Percentiles rank a stretch among this genome's conserved stretches.
These are phyloP conservation scores for Macquaria australasica DNA, from an alignment of 2,113 vertebrate species.

Conservation along the genomic window DNA sequence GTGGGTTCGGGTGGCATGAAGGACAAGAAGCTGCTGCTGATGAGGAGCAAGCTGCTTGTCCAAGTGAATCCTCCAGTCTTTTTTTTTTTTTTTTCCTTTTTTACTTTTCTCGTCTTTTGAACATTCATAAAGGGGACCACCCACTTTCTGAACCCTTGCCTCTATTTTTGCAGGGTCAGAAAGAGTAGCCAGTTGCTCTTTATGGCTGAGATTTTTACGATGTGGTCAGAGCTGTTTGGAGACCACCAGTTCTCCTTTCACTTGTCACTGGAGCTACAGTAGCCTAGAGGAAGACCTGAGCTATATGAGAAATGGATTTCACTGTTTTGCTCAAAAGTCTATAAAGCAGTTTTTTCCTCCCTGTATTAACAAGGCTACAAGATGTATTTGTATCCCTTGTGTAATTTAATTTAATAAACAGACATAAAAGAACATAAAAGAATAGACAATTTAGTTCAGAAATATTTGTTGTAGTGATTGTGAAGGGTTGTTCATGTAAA, in stretches of 20 bases:
- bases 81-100: constrained; percentile 20
- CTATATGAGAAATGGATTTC: constrained; percentile 29
- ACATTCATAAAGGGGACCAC: constrained; percentile 79
- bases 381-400: background rate
- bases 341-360: background rate
- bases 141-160: constrained; percentile 82
- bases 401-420: background rate
- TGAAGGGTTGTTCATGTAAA: no score
- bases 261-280: constrained; percentile 72
- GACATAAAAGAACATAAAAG: no score
- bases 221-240: constrained; percentile 84
- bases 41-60: constrained; percentile 35
- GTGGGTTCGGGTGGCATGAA: background rate
- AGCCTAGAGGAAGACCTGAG: constrained; percentile 28
- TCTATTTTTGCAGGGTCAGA: constrained; percentile 85
- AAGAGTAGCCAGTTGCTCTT: constrained; percentile 86
- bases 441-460: no score
- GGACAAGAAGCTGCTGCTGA: constrained; percentile 33
- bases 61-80: constrained; percentile 35
- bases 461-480: no score
- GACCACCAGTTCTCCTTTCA: constrained; percentile 84
- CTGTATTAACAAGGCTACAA: background rate
- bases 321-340: constrained; percentile 33
- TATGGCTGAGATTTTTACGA: constrained; percentile 86
- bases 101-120: constrained; percentile 43